phyloP scores from a whole-genome alignment of 2,888 invertebrate genomes.

The Emmelina monodactyla region DNA sequence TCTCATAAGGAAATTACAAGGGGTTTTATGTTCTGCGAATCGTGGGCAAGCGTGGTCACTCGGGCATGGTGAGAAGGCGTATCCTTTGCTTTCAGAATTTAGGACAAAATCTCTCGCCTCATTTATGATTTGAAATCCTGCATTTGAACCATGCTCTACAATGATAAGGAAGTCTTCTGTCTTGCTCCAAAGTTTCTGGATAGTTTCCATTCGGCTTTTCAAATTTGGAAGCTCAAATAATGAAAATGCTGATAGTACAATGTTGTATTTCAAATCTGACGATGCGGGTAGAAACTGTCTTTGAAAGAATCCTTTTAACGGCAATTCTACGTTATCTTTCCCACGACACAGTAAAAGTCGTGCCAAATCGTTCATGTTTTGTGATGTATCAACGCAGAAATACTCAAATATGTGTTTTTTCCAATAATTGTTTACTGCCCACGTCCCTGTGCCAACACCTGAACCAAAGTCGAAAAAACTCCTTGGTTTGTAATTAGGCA shows the following conservation, averaged over 20 bases:
- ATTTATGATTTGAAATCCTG: constrained; percentile 81
- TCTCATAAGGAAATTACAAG: constrained; percentile 79
- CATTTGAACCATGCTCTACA: constrained; percentile 83
- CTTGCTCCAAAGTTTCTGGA: constrained; percentile 86
- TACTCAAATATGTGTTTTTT: constrained; percentile 77
- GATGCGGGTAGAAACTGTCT: constrained; percentile 83
- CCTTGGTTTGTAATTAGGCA: constrained; percentile 74
- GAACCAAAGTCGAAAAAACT: constrained; percentile 92
- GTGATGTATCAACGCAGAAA: constrained; percentile 84
- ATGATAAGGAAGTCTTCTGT: constrained; percentile 83
- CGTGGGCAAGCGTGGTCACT: constrained; percentile 83
- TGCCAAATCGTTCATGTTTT: constrained; percentile 83
- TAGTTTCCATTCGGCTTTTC: constrained; percentile 70
- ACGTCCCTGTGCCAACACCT: constrained; percentile 85
- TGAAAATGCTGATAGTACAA: constrained; percentile 82
- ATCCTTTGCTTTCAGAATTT: constrained; percentile 53
- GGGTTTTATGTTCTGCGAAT: constrained; percentile 67
- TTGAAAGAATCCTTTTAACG: constrained; percentile 71
- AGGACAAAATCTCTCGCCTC: constrained; percentile 87
- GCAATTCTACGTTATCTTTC: constrained; percentile 65
- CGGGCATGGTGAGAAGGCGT: constrained; percentile 87
- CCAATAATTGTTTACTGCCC: constrained; percentile 85
- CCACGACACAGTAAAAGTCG: constrained; percentile 74
- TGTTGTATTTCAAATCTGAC: constrained; percentile 70
- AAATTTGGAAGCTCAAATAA: constrained; percentile 80